Base-by-base conservation (phyloP, 2,888 invertebrate genomes). In the Thumatha senex region DNA sequence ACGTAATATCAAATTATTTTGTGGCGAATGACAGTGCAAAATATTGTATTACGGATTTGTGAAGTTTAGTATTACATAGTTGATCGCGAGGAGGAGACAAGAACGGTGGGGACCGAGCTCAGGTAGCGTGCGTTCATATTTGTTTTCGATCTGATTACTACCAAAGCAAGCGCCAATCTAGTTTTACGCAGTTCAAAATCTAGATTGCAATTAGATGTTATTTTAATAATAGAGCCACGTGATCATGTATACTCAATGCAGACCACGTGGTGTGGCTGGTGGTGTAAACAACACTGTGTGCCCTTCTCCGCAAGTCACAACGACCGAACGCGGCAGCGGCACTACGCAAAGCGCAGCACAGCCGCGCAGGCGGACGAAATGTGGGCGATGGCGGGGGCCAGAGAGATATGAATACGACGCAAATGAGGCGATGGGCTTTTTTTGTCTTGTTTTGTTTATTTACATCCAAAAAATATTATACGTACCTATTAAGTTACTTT, bases 101-200 rank as follows among this genome's bases (percentile, higher is more conserved):
- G 81, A 80, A 88, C 89, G 88, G 84, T 86, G 80, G 80, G 75
- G 85, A 80, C 83, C 85, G 88, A 85, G 87, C 85, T 84, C 84
- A 87, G 90, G 90, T 89, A 86, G 75, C 76, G 76, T 84, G 18
- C 18, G 18, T 80, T 81, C 74, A 62, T 78, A 80, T 83, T 68
- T 78, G 80, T 86, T 86, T 88, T 86, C 74, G 74, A 82, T 82
- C 74, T 84, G 78, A 84, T 81, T 84, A 84, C 71, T 63, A 64
- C 66, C 76, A 68, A 72, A 56, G 40, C 41, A 50, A 56, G 47
- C 29, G 67, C 67, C 75, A 72, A 77, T 82, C 76, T 70, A 68
- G 69, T 75, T 74, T 58, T 61, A 63, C 57, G 71, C 61, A 61
- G 63, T 67, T 56, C 59, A 61, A 59, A 56, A 62, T 70, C 64